Base-by-base conservation (phyloP, 2,888 invertebrate genomes). In the Ptilodon capucinus region DNA sequence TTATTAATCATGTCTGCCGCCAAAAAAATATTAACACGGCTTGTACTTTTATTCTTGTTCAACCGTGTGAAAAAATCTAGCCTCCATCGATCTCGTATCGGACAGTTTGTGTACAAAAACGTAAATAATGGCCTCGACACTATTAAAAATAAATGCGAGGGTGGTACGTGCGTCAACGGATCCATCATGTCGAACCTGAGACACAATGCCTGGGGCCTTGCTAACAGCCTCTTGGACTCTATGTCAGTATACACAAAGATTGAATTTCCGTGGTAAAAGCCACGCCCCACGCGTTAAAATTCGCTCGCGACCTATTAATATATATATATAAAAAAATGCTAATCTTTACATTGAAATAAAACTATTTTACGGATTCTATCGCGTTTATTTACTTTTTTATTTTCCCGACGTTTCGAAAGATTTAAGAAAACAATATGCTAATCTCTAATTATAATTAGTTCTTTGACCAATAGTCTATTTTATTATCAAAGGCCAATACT, bases 101-200 rank as follows among this genome's bases (percentile, higher is more conserved):
- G 48, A 54, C 40, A 46, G 40, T 40, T 25, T 51, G 49, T 51
- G 23, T 50, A 47, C 49, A 36, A 46, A 57, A 52, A 44, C 11
- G 40, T 50, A 44, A 49, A 48, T 51, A 47, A 43, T 41, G 17
- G 44, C 48, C 23, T 42, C 38, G 47, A 54, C 39, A 50, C 51
- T 66, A 57, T 63, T 51, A 59, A 50, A 59, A 57, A 46, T 38
- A 54, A 62, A 59, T 46, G 42, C 30, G 43, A 48, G 57, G 50
- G 48, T 47, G 44, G 42, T 65, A 57, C 51, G 54, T 61, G 51
- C 57, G 35, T 32, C 44, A 47, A 44, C 43, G 54, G 25, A 64
- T 64, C 48, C 54, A 64, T 66, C 67, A 57, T 34, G 40, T 41
- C 17, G 48, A 50, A 39, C 30, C 35, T 30, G 23, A 40, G 38